Conservation (phyloP, 2,113 vertebrate species). For the Gymnobelideus leadbeateri region DNA sequence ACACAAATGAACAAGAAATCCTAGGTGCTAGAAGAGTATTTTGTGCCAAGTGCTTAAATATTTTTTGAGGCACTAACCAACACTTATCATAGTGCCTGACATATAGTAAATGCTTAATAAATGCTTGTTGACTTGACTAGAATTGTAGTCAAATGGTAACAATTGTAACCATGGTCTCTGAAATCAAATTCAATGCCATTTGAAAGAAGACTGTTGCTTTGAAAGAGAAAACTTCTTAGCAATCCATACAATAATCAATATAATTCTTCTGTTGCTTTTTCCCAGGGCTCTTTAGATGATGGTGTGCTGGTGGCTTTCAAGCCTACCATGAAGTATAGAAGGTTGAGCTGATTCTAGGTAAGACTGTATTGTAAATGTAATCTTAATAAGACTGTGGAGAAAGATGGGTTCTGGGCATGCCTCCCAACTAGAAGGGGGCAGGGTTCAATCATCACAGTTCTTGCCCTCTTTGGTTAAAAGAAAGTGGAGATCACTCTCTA, state of each 20-base stretch:
- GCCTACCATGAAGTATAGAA: neutral
- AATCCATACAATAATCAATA: neutral
- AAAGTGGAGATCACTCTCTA: neutral
- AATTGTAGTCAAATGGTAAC: neutral
- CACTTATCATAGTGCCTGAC: neutral
- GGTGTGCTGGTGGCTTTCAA: neutral
- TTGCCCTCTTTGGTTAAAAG: neutral
- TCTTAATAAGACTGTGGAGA: neutral
- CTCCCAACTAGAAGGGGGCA: no score
- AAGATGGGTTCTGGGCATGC: neutral
- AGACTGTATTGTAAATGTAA: neutral
- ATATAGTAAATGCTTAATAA: neutral
- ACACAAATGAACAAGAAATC: neutral
- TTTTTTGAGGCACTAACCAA: neutral
- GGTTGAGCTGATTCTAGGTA: neutral
- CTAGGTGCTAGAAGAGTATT: neutral
- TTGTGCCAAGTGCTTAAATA: neutral
- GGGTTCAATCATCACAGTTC: neutral
- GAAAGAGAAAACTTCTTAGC: neutral
- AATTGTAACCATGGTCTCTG: neutral
- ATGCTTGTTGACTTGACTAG: neutral
- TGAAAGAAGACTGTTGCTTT: neutral
- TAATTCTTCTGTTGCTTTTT: neutral
- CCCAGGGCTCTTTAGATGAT: neutral
- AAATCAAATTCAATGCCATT: neutral